Evolutionary conservation across 2,888 invertebrate genomes (phyloP), one percentile per base, ranked within the genome.

Genomic region (Pseudeuparius sepicola): DNA sequence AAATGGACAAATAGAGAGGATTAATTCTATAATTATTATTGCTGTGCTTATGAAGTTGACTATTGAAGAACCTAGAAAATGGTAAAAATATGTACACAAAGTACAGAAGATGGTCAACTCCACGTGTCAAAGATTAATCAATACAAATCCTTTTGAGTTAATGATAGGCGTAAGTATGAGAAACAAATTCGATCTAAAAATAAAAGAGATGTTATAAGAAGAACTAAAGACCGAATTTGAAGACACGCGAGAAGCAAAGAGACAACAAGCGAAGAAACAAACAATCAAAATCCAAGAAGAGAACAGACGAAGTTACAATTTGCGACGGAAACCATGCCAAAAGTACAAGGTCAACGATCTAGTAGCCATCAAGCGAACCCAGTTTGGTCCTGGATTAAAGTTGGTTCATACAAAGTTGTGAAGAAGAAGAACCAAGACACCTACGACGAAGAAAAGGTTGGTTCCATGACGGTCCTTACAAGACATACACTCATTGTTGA

Each of bases 1-100:
- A 6, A 59, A 59, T 34, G 57, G 58, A 1, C 57, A 59, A 36
- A 54, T 53, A 2, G 54, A 57, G 26, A 36, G 55, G n/a, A 39
- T 55, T 7, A 43, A 38, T n/a, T n/a, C n/a, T 14, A 3, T 26
- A 5, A 38, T 38, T 7, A 38, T 43, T 6, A 37, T 40, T 2
- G 24, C 37, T 5, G 40, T 37, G n/a, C 26, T 32, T 3, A 36
- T 33, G 2, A 41, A 41, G 31, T 15, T 42, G 9, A 29, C 25
- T 24, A 23, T 33, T 14, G 37, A 40, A 6, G 30, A 42, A 26
- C 40, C 40, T 3, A 32, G 12, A 7, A 40, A 40, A 28, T 41
- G 38, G 38, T 41, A 17, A 14, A 49, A 44, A 36, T 14, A 43
- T 27, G 38, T 53, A 3, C 38, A 40, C 7, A 34, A 27, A 18